These are phyloP conservation scores for Neomonachus schauinslandi DNA, from an alignment of 2,113 vertebrate genomes.

Conservation along the genomic window DNA sequence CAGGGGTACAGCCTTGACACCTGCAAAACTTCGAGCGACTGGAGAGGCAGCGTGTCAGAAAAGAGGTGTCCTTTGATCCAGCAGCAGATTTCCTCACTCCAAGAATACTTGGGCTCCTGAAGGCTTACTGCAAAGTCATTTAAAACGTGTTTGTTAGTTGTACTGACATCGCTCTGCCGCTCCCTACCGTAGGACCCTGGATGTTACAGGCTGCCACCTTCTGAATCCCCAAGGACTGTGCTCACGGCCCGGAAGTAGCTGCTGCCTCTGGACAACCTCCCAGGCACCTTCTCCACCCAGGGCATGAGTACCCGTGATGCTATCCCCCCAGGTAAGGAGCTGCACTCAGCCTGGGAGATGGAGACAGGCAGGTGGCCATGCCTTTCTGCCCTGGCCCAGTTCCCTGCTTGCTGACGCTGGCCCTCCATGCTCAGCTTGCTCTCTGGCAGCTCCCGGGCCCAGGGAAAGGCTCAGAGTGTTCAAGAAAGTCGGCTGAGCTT, in stretches of 20 bases:
- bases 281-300: neutral
- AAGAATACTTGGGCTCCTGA: neutral
- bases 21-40: neutral
- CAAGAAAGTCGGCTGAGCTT: neutral
- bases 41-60: neutral
- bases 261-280: neutral
- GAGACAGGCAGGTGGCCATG: rapidly evolving
- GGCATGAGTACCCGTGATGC: slow-evolving; percentile 70
- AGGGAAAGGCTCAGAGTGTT: neutral
- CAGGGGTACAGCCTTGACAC: neutral
- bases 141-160: neutral
- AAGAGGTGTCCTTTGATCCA: neutral
- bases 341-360: neutral
- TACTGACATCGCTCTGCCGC: neutral
- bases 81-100: neutral
- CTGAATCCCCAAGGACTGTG: neutral
- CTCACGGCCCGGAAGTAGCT: neutral
- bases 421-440: neutral
- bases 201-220: neutral
- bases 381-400: rapidly evolving
- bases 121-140: neutral
- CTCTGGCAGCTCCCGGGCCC: neutral
- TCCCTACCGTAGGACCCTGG: slow-evolving; percentile 35
- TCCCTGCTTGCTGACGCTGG: rapidly evolving
- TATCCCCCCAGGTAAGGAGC: slow-evolving; percentile 74